Conservation (phyloP, 2,113 vertebrate species). For the Penelope pileata region DNA sequence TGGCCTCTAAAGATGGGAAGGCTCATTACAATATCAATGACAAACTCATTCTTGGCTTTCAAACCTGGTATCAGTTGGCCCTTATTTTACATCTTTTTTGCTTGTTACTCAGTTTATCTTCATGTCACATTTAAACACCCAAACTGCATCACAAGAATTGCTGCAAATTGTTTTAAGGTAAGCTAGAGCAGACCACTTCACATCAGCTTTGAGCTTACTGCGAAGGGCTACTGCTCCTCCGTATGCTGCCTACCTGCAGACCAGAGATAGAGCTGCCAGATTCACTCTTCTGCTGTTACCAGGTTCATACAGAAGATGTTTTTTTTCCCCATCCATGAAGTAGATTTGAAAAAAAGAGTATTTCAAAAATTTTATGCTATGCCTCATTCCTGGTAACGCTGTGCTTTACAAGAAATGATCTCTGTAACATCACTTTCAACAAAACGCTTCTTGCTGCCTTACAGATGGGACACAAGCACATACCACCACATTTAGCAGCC, state of each 20-base stretch:
- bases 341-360: neutral
- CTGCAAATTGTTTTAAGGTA: neutral
- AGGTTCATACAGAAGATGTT: neutral
- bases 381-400: neutral
- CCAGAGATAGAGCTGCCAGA: neutral
- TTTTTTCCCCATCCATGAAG: neutral
- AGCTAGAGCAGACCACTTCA: neutral
- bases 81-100: neutral
- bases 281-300: neutral
- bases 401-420: neutral
- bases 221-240: neutral
- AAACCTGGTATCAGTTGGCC: neutral
- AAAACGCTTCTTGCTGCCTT: fast-evolving
- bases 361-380: neutral
- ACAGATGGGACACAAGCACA: neutral
- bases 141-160: neutral
- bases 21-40: neutral
- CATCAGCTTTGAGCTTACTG: neutral
- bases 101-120: neutral
- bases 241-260: neutral
- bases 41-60: neutral
- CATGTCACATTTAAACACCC: neutral
- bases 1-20: neutral
- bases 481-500: neutral
- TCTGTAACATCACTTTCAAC: neutral